A percentile compares a stretch with the other conserved stretches of the same genome.
Conservation (phyloP, 1,140 invertebrate genomes). For the Thaumatotibia leucotreta region DNA sequence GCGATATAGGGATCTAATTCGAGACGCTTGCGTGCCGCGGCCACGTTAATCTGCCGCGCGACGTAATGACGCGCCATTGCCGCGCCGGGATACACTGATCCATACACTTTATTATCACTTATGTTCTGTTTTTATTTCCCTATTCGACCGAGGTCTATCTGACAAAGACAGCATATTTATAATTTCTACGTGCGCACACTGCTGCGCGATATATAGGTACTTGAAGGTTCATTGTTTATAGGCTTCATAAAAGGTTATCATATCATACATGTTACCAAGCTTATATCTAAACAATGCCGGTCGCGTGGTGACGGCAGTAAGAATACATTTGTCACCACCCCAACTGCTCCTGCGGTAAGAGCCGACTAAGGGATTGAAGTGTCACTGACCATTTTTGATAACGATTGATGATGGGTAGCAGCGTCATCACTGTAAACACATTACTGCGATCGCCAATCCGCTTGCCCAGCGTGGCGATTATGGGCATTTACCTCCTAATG, state of each 20-base stretch:
- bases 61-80: background rate
- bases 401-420: too few species aligned
- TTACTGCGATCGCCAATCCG: too few species aligned
- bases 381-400: too few species aligned
- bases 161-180: background rate
- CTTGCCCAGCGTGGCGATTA: too few species aligned
- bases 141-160: background rate
- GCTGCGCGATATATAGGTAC: background rate
- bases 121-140: background rate
- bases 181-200: background rate
- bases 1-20: slow-evolving; percentile 8
- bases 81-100: background rate
- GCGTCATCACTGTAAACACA: too few species aligned
- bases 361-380: too few species aligned
- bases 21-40: background rate
- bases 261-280: too few species aligned
- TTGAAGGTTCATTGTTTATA: background rate
- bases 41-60: background rate
- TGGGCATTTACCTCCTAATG: too few species aligned
- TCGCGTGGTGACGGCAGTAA: too few species aligned
- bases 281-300: too few species aligned
- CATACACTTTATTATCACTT: background rate
- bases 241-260: background rate
- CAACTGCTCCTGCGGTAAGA: too few species aligned
- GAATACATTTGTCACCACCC: too few species aligned